phyloP scores from a whole-genome alignment of 2,113 vertebrate species.

The Promerops cafer region DNA sequence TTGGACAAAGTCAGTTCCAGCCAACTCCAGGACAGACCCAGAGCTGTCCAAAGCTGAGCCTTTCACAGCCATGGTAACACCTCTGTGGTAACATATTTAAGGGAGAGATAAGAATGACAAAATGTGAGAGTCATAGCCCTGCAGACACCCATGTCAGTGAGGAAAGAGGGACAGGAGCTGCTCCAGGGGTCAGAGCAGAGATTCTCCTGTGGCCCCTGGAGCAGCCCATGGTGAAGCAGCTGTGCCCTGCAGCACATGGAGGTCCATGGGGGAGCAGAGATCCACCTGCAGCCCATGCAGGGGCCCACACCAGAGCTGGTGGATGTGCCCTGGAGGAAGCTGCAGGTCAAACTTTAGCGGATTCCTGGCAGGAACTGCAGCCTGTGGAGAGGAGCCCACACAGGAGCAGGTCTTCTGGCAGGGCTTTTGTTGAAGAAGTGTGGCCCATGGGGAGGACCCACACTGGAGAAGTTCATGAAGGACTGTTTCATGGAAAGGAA shows the following conservation, averaged over 20 bases:
- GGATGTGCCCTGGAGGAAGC: neutral
- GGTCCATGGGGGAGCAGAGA: neutral
- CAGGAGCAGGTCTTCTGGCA: neutral
- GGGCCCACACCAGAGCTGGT: too few relatives aligned
- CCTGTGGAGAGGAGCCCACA: neutral
- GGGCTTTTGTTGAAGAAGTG: neutral
- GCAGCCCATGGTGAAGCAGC: neutral
- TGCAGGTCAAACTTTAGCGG: neutral
- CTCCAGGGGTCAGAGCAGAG: neutral
- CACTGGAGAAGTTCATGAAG: accelerated
- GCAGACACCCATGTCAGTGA: neutral
- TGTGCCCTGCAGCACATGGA: neutral
- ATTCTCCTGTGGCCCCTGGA: neutral
- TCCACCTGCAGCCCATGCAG: neutral
- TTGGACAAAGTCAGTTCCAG: neutral
- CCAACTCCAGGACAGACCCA: neutral
- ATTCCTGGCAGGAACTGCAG: neutral
- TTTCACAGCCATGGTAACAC: accelerated
- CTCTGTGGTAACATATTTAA: neutral
- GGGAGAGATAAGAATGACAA: neutral
- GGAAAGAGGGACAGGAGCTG: neutral
- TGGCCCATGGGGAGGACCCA: neutral
- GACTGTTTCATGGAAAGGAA: neutral
- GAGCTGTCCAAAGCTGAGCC: neutral
- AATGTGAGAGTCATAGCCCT: neutral